Base-by-base conservation (phyloP, 1,140 invertebrate genomes). In the Aphidius gifuensis region DNA sequence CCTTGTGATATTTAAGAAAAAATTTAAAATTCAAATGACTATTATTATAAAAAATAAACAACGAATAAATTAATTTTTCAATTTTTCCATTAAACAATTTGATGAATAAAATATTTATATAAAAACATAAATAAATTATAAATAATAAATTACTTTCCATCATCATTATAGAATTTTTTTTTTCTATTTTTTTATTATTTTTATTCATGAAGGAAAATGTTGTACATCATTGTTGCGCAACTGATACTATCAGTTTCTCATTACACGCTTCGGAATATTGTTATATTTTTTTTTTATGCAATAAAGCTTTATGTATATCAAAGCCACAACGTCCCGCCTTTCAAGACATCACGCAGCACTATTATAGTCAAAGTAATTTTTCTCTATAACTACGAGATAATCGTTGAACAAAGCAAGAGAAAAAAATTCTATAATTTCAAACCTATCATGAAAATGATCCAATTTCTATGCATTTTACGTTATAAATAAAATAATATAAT, bases 171-270 rank as follows among this genome's bases (percentile, higher is more conserved):
- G 0, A 32, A 4, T 4, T 32, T 32, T 32, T 32, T 32, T 32
- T 32, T 32, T 32, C 1, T 3, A 32, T 4, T 32, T 32, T 2
- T 32, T 2, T 32, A 32, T 4, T 3, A 32, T 32, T 32, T 32
- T 32, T 32, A 32, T 32, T 32, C 23, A 32, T 32, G 23, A 32
- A 32, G 4, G 4, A 32, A 32, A 32, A 32, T 32, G 23, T 32
- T 32, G 23, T 32, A 32, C 23, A 32, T 32, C 23, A 32, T 32
- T 32, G 4, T 32, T 32, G 2, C 32, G 51, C 62, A 43, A 39
- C 9, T 56, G 68, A 71, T 69, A 64, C 62, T 71, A 73, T 73
- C 69, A 71, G 67, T 71, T 74, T 72, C 70, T 74, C 72, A 66
- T 74, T 72, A 72, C 53, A 61, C 58, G 59, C 60, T 61, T 64